phyloP scores from a whole-genome alignment of 2,113 vertebrate genomes.

The Caranx ignobilis region DNA sequence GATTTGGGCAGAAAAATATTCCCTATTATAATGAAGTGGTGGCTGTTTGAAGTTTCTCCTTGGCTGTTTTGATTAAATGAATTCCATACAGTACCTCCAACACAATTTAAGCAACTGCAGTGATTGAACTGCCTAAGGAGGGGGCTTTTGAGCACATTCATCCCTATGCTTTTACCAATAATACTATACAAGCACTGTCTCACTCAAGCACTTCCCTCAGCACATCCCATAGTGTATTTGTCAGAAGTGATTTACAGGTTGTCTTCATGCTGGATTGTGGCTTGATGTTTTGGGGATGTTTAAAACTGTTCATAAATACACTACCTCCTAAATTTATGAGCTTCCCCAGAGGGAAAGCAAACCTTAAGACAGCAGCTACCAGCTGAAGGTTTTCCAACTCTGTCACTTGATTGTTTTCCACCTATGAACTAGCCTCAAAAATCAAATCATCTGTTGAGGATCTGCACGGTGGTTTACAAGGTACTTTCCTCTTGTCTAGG shows the following conservation, averaged over 20 bases:
- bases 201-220: constrained; percentile 33
- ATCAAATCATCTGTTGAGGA: constrained; percentile 16
- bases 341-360: not conserved
- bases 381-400: not conserved
- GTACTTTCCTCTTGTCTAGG: constrained; percentile 8
- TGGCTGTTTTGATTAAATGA: constrained; percentile 62
- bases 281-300: constrained; percentile 6
- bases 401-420: constrained; percentile 22
- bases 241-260: constrained; percentile 26
- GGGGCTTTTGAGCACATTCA: constrained; percentile 40
- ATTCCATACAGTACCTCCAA: constrained; percentile 45
- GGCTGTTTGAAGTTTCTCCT: constrained; percentile 72
- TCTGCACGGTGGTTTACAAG: constrained; percentile 7
- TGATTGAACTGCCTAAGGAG: constrained; percentile 55
- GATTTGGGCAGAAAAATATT: constrained; percentile 61
- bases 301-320: not conserved
- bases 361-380: not conserved
- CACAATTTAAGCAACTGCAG: constrained; percentile 54
- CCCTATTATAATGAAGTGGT: constrained; percentile 64
- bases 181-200: constrained; percentile 30
- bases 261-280: constrained; percentile 5
- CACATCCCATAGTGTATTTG: constrained; percentile 8
- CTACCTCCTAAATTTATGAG: not conserved
- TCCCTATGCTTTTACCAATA: constrained; percentile 46
- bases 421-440: not conserved